A percentile compares a stretch with the other conserved stretches of the same genome.
Evolutionary conservation across 2,888 invertebrate species (phyloP).

Genomic region (Pediacus dermestoides): DNA sequence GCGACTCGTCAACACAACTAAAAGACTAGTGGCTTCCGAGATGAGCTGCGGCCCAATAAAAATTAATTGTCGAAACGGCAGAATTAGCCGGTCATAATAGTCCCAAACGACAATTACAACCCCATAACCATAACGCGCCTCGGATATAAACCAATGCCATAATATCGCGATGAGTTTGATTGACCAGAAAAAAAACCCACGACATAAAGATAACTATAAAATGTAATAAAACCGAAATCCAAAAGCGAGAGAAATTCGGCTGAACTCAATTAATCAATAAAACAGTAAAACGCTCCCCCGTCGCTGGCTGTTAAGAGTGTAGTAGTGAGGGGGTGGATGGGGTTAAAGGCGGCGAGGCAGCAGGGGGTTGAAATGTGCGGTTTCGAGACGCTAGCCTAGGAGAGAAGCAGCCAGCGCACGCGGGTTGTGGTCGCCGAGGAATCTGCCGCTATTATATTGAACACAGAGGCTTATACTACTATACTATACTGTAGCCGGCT

Average conservation of each 20-base stretch:
- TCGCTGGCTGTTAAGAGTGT: slow-evolving; percentile 49
- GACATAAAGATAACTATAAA: slow-evolving; percentile 47
- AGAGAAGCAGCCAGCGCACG: slow-evolving; percentile 46
- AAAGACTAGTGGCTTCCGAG: no score
- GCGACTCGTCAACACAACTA: no score
- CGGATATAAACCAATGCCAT: slow-evolving; percentile 22
- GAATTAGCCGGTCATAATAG: slow-evolving; percentile 43
- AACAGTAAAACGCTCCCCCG: slow-evolving; percentile 51
- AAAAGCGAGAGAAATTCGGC: slow-evolving; percentile 47
- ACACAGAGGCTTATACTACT: slow-evolving; percentile 45
- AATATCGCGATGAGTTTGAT: slow-evolving; percentile 33
- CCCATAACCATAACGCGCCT: slow-evolving; percentile 36
- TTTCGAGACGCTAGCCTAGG: slow-evolving; percentile 51
- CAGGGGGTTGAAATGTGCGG: slow-evolving; percentile 48
- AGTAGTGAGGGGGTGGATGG: slow-evolving; percentile 30
- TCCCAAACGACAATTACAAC: slow-evolving; percentile 39
- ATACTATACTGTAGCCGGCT: slow-evolving; percentile 8
- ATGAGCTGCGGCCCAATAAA: slow-evolving; percentile 41
- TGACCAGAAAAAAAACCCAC: slow-evolving; percentile 31
- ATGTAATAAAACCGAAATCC: slow-evolving; percentile 47
- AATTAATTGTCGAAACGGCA: slow-evolving; percentile 44
- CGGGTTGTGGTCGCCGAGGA: slow-evolving; percentile 51
- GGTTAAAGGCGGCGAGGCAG: slow-evolving; percentile 31
- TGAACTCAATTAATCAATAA: slow-evolving; percentile 52
- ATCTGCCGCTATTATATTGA: slow-evolving; percentile 52